A percentile compares a stretch with the other conserved stretches of the same genome.
These are phyloP conservation scores for Cryptophagus acutangulus DNA, from an alignment of 2,888 invertebrate genomes.

Conservation along the genomic window DNA sequence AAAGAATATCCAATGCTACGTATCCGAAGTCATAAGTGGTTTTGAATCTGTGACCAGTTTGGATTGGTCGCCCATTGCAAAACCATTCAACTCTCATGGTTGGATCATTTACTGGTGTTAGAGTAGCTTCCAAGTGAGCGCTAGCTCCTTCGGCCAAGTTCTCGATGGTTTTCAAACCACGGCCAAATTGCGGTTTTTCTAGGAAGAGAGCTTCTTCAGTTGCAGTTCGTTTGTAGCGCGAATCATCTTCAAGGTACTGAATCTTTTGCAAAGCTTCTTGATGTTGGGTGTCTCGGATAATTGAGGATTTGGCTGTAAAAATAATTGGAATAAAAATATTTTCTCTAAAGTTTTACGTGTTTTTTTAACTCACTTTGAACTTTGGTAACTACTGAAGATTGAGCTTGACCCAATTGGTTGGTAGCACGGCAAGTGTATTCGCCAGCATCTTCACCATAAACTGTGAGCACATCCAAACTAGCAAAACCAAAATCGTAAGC, in stretches of 20 bases:
- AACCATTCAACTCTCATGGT: constrained; percentile 99
- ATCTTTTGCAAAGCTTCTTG: constrained; percentile 90
- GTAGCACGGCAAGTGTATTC: constrained; percentile 85
- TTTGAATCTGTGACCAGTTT: constrained; percentile 91
- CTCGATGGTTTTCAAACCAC: constrained; percentile 78
- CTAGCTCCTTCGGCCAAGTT: constrained; percentile 81
- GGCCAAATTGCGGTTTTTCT: constrained; percentile 86
- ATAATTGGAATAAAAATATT: constrained; percentile 11
- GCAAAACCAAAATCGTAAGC: constrained; percentile 97
- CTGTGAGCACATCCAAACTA: constrained; percentile 89
- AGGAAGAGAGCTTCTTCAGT: constrained; percentile 71
- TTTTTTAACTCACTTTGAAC: constrained; percentile 67
- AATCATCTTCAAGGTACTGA: constrained; percentile 83
- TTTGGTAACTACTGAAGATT: constrained; percentile 72
- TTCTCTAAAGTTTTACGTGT: constrained; percentile 1
- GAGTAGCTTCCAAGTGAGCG: constrained; percentile 88
- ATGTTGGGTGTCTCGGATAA: constrained; percentile 87
- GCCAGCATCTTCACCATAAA: constrained; percentile 91
- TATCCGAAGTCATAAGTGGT: constrained; percentile 97
- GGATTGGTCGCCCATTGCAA: constrained; percentile 89
- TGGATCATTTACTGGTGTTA: constrained; percentile 96
- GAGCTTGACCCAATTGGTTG: constrained; percentile 78
- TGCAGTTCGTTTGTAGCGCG: constrained; percentile 65
- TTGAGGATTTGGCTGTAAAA: constrained; percentile 69
- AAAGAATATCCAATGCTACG: constrained; percentile 92